Percentiles rank a stretch among this genome's conserved stretches.
Conservation (phyloP, 2,797 vertebrate species). For the Liparis tanakae region DNA sequence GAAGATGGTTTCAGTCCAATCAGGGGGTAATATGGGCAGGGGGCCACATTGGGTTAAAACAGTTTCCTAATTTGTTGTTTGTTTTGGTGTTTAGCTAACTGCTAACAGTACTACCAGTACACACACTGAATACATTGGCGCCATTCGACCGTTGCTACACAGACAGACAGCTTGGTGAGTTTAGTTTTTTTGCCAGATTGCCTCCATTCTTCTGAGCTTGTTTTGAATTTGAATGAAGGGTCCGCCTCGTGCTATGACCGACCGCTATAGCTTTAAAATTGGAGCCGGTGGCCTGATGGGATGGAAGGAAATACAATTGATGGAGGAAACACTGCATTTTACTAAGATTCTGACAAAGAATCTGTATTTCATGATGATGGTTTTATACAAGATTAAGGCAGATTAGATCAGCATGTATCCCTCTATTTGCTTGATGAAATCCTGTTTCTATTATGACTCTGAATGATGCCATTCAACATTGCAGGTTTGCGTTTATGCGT, state of each 20-base stretch:
- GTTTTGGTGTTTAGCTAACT: neutral
- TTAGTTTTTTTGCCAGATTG: neutral
- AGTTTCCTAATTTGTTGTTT: neutral
- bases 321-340: neutral
- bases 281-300: neutral
- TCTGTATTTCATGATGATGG: neutral
- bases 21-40: no score
- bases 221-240: neutral
- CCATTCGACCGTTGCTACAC: neutral
- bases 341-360: neutral
- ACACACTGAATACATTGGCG: neutral
- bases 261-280: neutral
- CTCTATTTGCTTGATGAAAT: neutral
- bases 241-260: neutral
- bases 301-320: neutral
- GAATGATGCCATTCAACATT: neutral
- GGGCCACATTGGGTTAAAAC: neutral
- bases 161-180: neutral
- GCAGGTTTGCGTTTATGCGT: neutral
- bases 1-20: no score
- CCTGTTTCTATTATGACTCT: neutral
- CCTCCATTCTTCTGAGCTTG: neutral
- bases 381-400: neutral
- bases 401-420: neutral
- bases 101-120: neutral